Base-by-base conservation (phyloP, 2,888 invertebrate genomes). In the Troilus luridus region DNA sequence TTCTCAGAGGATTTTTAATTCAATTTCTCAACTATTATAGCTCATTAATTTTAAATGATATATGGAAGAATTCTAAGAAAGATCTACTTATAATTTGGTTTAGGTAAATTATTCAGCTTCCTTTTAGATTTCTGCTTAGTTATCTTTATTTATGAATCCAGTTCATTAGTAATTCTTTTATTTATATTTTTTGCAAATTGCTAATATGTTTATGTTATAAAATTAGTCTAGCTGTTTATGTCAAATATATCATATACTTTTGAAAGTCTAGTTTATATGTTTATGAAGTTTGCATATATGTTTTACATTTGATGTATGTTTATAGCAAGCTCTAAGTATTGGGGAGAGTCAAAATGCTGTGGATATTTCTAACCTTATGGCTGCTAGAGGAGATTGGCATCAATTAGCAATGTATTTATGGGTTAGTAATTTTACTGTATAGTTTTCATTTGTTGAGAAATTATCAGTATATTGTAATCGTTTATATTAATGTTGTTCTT, bases 331-430 rank as follows among this genome's bases (percentile, higher is more conserved):
- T 41, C 91, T 91, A 81, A 88, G 81, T 64, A 91, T 90, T 90
- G 91, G 91, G 59, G 92, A 92, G 88, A 90, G 91, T 81, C 92
- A 91, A 90, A 91, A 92, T 62, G 91, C 92, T 62, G 91, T 92
- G 85, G 93, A 93, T 92, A 62, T 94, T 94, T 92, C 93, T 94
- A 91, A 94, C 90, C 92, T 93, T 91, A 92, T 93, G 92, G 92
- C 92, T 89, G 92, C 93, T 88, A 93, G 93, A 94, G 96, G 92
- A 94, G 96, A 96, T 94, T 95, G 96, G 93, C 96, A 96, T 94
- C 96, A 96, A 94, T 95, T 96, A 94, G 96, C 96, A 93, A 96
- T 96, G 95, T 96, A 96, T 94, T 94, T 96, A 92, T 95, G 96
- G 96, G 96, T 96, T 94, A 93, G 93, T 93, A 93, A 91, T 72